Evolutionary conservation across 2,888 invertebrate species (phyloP), one percentile per base, ranked within the genome.

Genomic region (Caradrina clavipalpis): DNA sequence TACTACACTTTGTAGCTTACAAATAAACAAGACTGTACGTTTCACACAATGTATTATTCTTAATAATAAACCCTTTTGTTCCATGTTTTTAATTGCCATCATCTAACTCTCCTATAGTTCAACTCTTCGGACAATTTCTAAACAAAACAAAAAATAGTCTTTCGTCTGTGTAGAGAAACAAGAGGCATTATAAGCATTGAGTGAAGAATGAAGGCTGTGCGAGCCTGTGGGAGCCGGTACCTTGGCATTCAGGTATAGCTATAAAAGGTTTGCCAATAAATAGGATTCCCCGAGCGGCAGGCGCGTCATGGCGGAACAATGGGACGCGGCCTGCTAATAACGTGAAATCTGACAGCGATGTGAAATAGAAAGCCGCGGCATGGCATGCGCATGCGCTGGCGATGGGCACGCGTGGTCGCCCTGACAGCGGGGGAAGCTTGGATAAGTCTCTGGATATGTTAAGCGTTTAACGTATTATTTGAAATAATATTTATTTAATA

Each of bases 271-370:
- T 59, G 64, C 66, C 76, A 64, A 59, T 79, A 70, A 80, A 73
- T 73, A 62, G 73, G 50, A 69, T 53, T 59, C 53, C 35, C 69
- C 26, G 47, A 50, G 39, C 50, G 35, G 58, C 50, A 53, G 71
- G 62, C 68, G 50, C 60, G 50, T 61, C 75, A 80, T 59, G 76
- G 35, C 53, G 53, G 68, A 80, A 79, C 79, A 82, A 84, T 84
- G 73, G 76, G 60, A 69, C 60, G 80, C 55, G 70, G 59, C 59
- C 65, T 64, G 60, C 63, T 80, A 74, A 82, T 82, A 72, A 77
- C 77, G 79, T 73, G 69, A 81, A 77, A 73, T 81, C 68, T 71
- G 75, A 80, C 64, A 53, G 70, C 67, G 60, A 76, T 83, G 82
- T 71, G 85, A 73, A 80, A 73, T 79, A 81, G 77, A 80, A 83